A percentile compares a stretch with the other conserved stretches of the same genome.
Conservation (phyloP, 1,140 invertebrate species). For the Stegodyphus mimosarum region DNA sequence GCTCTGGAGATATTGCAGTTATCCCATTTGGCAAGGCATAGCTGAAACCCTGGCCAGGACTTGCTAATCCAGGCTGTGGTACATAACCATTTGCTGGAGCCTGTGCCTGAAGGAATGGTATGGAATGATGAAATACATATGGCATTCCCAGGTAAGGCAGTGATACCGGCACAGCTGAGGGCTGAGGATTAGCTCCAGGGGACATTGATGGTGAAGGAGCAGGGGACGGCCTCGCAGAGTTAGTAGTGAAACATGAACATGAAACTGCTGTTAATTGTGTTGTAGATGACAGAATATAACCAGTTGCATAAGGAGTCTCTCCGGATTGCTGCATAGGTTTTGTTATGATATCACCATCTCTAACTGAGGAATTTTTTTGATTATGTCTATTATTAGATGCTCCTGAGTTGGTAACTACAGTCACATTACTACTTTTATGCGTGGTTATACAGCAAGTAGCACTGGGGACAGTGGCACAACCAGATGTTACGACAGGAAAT, state of each 20-base stretch:
- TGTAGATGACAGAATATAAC: conserved; percentile 30
- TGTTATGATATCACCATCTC: conserved; percentile 16
- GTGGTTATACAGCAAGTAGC: conserved; percentile 48
- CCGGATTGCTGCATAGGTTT: conserved; percentile 14
- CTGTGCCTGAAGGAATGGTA: conserved; percentile 56
- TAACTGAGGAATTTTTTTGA: conserved; percentile 22
- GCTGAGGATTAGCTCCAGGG: conserved; percentile 24
- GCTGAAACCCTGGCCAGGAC: conserved; percentile 41
- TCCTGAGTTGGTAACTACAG: conserved; percentile 46
- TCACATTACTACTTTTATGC: conserved; percentile 39
- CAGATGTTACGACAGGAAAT: conserved; percentile 59
- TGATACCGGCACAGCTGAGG: conserved; percentile 31
- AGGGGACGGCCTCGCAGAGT: conserved; percentile 44
- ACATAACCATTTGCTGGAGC: conserved; percentile 52
- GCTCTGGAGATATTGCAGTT: conserved; percentile 57
- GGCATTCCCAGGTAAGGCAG: conserved; percentile 42
- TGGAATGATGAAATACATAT: conserved; percentile 52
- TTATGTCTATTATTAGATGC: conserved; percentile 19
- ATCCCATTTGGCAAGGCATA: conserved; percentile 60
- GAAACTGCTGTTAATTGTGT: conserved; percentile 23
- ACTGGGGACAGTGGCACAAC: conserved; percentile 44
- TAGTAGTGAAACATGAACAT: conserved; percentile 48
- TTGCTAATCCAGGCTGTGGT: conserved; percentile 38
- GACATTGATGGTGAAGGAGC: conserved; percentile 49
- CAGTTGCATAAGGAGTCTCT: conserved; percentile 26